A percentile compares a stretch with the other conserved stretches of the same genome.
phyloP scores from a whole-genome alignment of 2,113 vertebrate species.

The Anhinga anhinga region DNA sequence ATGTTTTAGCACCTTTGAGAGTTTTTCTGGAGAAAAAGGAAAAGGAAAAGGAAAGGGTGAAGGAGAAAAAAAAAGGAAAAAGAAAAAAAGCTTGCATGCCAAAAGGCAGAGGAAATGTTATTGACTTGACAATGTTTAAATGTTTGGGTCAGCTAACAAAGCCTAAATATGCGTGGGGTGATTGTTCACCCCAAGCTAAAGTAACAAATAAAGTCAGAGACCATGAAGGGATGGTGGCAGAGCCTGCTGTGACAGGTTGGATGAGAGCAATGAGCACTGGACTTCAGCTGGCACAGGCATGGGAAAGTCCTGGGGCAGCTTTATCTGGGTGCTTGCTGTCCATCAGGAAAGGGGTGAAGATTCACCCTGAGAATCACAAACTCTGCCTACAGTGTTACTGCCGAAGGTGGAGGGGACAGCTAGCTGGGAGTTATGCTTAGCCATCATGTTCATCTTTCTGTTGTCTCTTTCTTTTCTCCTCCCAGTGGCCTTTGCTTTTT shows the following conservation, averaged over 20 bases:
- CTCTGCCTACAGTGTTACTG: background rate
- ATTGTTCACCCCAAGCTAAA: background rate
- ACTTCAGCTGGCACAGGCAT: background rate
- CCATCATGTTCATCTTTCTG: background rate
- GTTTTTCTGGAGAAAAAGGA: background rate
- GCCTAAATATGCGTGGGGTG: background rate
- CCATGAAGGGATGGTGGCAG: background rate
- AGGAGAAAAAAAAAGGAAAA: background rate
- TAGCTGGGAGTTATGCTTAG: background rate
- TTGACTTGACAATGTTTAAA: background rate
- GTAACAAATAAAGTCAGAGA: background rate
- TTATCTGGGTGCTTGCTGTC: background rate
- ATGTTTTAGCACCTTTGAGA: background rate
- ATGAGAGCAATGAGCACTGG: background rate
- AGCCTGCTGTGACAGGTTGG: background rate
- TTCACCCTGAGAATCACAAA: accelerated
- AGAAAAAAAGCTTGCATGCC: background rate
- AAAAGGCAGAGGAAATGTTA: background rate
- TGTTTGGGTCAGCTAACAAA: background rate
- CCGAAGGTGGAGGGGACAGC: background rate
- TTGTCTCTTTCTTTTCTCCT: background rate
- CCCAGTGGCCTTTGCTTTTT: background rate
- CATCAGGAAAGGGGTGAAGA: background rate
- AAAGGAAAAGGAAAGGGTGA: background rate
- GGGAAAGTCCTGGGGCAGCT: background rate